phyloP scores from a whole-genome alignment of 2,113 vertebrate species.

The Phaethornis superciliosus region DNA sequence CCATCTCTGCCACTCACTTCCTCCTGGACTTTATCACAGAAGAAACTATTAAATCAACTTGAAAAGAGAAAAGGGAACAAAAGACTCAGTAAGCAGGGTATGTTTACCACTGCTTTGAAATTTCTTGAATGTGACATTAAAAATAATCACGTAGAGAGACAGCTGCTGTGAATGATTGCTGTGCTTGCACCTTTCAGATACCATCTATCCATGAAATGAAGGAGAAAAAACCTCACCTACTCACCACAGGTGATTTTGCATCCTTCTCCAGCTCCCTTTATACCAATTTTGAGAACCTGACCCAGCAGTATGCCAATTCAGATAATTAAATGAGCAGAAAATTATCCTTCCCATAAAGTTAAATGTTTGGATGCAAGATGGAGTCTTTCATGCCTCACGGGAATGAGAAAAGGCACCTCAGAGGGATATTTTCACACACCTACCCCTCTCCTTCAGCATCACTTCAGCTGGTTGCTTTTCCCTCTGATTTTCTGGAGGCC shows the following conservation, averaged over 20 bases:
- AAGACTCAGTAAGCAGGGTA: not conserved
- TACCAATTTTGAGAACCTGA: not conserved
- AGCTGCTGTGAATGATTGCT: not conserved
- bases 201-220: not conserved
- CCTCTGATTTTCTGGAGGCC: not conserved
- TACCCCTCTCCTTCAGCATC: not conserved
- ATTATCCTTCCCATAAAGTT: not conserved
- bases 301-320: not conserved
- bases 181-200: not conserved
- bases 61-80: not conserved
- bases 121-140: not conserved
- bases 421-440: not conserved
- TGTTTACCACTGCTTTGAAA: not conserved
- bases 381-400: not conserved
- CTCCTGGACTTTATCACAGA: accelerated
- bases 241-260: accelerated
- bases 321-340: not conserved
- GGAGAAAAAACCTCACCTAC: too few relatives aligned
- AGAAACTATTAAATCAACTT: not conserved
- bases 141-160: not conserved
- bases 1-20: not conserved
- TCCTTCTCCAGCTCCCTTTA: not conserved
- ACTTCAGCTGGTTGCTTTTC: not conserved
- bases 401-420: not conserved
- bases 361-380: not conserved